A percentile compares a stretch with the other conserved stretches of the same genome.
Evolutionary conservation across 2,888 invertebrate species (phyloP).

Genomic region (Gisinianus flammeolus): DNA sequence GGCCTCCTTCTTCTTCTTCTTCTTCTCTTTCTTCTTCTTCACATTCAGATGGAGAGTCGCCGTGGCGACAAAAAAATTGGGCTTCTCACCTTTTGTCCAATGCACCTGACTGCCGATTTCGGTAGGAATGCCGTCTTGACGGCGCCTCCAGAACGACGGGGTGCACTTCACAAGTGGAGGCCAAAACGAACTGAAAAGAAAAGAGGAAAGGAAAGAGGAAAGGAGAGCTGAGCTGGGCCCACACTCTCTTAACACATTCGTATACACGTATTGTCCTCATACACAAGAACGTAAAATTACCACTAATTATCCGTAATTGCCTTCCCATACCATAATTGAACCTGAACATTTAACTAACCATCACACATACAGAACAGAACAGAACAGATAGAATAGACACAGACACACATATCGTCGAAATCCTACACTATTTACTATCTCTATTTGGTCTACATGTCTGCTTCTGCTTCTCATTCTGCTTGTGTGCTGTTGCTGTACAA

Average conservation of each 20-base stretch:
- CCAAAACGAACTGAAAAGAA: too few species aligned
- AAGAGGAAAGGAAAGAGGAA: neutral
- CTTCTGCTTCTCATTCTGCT: too few species aligned
- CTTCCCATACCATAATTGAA: neutral
- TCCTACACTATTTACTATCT: neutral
- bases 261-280: slow-evolving; percentile 11
- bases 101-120: slow-evolving; percentile 44
- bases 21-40: neutral
- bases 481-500: neutral
- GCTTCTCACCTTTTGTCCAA: slow-evolving; percentile 44
- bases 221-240: neutral
- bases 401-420: neutral
- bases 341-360: neutral
- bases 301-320: slow-evolving; percentile 42
- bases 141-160: slow-evolving; percentile 46
- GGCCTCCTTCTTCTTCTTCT: neutral
- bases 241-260: slow-evolving; percentile 18
- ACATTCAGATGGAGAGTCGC: slow-evolving; percentile 18
- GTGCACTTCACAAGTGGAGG: slow-evolving; percentile 33
- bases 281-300: slow-evolving; percentile 12
- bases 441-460: neutral
- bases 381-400: neutral
- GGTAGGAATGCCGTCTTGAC: slow-evolving; percentile 45
- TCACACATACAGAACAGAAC: neutral
- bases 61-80: slow-evolving; percentile 41